A percentile compares a stretch with the other conserved stretches of the same genome.
Evolutionary conservation across 2,888 invertebrate species (phyloP).

Genomic region (Epiblema foenella): DNA sequence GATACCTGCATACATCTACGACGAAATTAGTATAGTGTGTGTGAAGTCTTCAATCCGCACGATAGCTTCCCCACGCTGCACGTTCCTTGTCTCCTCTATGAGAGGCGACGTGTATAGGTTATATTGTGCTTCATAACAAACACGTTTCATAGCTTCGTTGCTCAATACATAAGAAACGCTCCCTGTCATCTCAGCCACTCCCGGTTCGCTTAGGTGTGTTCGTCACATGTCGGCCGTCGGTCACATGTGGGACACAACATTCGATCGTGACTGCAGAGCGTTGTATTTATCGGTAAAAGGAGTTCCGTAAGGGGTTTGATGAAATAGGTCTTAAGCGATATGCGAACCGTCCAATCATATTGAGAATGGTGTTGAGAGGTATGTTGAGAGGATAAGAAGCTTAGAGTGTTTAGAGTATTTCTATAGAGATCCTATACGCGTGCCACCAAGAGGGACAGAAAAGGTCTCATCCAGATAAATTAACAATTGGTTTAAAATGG

Average conservation of each 20-base stretch:
- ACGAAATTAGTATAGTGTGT: background rate
- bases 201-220: background rate
- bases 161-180: background rate
- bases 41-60: background rate
- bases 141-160: background rate
- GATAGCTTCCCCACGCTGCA: too few species aligned
- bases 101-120: background rate
- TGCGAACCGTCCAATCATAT: too few species aligned
- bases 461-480: too few species aligned
- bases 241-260: slow-evolving; percentile 4
- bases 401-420: too few species aligned
- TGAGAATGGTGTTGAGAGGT: too few species aligned
- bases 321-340: background rate
- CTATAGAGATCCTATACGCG: too few species aligned
- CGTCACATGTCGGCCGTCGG: slow-evolving; percentile 12
- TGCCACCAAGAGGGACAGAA: too few species aligned
- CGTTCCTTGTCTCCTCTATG: too few species aligned
- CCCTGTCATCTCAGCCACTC: background rate
- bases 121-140: background rate
- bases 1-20: background rate
- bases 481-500: too few species aligned
- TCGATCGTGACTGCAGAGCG: background rate
- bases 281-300: background rate
- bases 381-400: too few species aligned
- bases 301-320: background rate